Percentiles rank a stretch among this genome's conserved stretches.
Evolutionary conservation across 2,888 invertebrate species (phyloP).

Genomic region (Palloptera scutellata): DNA sequence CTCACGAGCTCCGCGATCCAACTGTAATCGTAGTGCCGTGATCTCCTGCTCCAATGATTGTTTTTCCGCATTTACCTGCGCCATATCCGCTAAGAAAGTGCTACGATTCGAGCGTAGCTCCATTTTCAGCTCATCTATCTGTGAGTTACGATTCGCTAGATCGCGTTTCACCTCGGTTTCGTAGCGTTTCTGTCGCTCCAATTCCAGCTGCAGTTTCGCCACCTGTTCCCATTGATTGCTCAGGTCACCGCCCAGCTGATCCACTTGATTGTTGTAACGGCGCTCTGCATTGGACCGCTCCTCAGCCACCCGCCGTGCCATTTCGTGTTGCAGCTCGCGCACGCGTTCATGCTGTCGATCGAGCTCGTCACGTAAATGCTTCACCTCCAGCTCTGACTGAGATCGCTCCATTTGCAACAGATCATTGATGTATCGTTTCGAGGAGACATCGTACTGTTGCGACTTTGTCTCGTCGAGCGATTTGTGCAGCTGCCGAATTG

Average conservation of each 20-base stretch:
- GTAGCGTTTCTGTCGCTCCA: constrained; percentile 81
- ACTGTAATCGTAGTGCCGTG: constrained; percentile 72
- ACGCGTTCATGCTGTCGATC: constrained; percentile 79
- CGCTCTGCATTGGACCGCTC: constrained; percentile 78
- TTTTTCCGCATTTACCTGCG: constrained; percentile 79
- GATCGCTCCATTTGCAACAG: constrained; percentile 81
- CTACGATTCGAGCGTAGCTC: constrained; percentile 77
- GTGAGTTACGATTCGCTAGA: constrained; percentile 75
- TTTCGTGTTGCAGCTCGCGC: constrained; percentile 79
- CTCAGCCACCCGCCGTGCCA: constrained; percentile 74
- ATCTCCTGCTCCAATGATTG: constrained; percentile 82
- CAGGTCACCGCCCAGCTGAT: constrained; percentile 80
- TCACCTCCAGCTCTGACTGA: constrained; percentile 78
- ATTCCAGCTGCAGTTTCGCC: constrained; percentile 77
- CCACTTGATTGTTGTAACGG: constrained; percentile 77
- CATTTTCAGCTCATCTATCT: constrained; percentile 81
- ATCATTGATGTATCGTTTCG: constrained; percentile 76
- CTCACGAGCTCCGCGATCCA: constrained; percentile 79
- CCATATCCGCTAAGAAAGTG: constrained; percentile 78
- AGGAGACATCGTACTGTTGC: constrained; percentile 51
- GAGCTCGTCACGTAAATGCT: constrained; percentile 79
- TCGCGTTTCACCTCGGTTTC: constrained; percentile 81
- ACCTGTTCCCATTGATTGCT: constrained; percentile 83
- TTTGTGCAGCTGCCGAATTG: constrained; percentile 73
- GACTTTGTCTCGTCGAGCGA: constrained; percentile 72